A percentile compares a stretch with the other conserved stretches of the same genome.
Evolutionary conservation across 2,113 vertebrate species (phyloP).

Genomic region (Cettia cetti): DNA sequence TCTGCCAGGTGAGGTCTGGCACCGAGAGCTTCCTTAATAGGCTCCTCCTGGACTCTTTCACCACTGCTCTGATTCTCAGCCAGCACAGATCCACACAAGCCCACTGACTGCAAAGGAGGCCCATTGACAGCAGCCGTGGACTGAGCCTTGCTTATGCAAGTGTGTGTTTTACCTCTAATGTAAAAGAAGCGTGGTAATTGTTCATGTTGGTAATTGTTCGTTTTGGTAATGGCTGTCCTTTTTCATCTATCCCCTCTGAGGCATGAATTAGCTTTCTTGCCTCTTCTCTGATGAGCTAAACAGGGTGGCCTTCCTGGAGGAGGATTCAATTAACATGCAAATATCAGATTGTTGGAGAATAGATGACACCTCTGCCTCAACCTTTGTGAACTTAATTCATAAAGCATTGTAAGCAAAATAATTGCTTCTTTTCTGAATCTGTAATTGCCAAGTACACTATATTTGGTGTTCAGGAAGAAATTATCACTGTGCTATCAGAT

Average conservation of each 20-base stretch:
- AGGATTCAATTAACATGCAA: constrained; percentile 64
- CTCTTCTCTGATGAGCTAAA: constrained; percentile 40
- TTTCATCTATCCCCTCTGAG: neutral
- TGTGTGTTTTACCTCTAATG: neutral
- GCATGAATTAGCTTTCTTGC: constrained; percentile 15
- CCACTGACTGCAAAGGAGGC: neutral
- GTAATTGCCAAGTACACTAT: neutral
- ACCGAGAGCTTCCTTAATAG: neutral
- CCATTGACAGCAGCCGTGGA: neutral
- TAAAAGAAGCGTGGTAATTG: neutral
- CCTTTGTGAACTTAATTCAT: constrained; percentile 51
- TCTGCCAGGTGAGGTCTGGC: neutral
- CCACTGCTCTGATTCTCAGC: too few relatives aligned
- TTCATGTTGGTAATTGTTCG: neutral
- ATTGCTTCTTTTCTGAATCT: constrained; percentile 35
- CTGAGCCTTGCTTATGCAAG: neutral
- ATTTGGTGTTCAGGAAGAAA: neutral
- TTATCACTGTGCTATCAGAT: neutral
- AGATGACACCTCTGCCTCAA: constrained; percentile 36
- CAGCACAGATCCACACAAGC: neutral
- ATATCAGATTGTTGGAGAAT: constrained; percentile 29
- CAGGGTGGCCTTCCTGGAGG: neutral
- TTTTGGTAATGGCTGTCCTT: neutral
- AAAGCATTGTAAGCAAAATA: constrained; percentile 56
- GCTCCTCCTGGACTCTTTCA: neutral